Base-by-base conservation (phyloP, 2,113 vertebrate genomes). In the Dasyprocta punctata region DNA sequence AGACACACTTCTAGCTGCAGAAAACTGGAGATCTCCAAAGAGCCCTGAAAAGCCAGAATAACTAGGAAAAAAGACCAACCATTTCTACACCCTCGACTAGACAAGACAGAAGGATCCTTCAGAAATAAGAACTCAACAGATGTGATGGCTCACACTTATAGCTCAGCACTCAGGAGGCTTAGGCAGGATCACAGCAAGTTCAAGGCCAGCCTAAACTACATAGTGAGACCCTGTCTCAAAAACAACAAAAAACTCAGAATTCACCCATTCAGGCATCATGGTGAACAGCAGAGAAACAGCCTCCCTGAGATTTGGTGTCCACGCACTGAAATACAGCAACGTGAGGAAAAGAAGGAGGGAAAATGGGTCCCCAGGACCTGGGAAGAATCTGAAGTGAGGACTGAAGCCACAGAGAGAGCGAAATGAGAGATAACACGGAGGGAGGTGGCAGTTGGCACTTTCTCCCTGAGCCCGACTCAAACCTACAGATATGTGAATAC, bases 41-140 rank as follows among this genome's bases (percentile, higher is more conserved):
- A 60, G 16, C n/a, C 71, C 86, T 75, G 14, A 69, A 49, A 91
- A 94, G 22, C 12, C 71, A 82, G 44, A 69, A 69, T 33, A 36
- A 67, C 44, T 63, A 90, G 61, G 49, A 58, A 60, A 96, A 67
- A 96, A 92, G 13, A 95, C n/a, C 47, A 83, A 90, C 47, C 54
- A 54, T 75, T 87, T 85, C 38, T 38, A 41, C 26, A 71, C 8
- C 36, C 81, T 87, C 24, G 44, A 73, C 85, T 89, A 24, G 30
- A 78, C 13, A 80, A 36, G 44, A 80, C 10, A 90, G 81, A 28
- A 95, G 26, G 2, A 44, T 89, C 75, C 84, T 93, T 91, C 82
- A 38, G 16, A 96, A 94, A 49, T 80, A 61, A 90, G 28, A 81
- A 96, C 67, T 47, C 61, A 49, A 38, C 38, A 20, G 71, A 41